Evolutionary conservation across 2,113 vertebrate genomes (phyloP).

Genomic region (Boulengeromyrus knoepffleri): DNA sequence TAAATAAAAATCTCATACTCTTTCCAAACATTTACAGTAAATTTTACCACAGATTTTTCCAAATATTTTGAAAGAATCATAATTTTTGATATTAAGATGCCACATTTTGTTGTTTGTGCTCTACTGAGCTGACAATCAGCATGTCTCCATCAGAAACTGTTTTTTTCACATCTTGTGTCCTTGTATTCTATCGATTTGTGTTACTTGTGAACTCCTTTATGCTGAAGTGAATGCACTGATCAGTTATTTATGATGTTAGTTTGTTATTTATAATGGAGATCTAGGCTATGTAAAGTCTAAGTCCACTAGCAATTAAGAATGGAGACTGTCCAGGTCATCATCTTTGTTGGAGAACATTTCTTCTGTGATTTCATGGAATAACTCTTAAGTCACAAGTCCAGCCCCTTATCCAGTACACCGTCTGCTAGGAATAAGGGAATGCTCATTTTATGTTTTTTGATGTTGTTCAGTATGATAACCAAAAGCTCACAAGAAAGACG

Average conservation of each 20-base stretch:
- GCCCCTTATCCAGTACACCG: neutral
- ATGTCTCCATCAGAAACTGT: neutral
- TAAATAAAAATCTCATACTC: neutral
- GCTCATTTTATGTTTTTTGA: neutral
- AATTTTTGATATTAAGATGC: neutral
- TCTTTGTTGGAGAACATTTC: neutral
- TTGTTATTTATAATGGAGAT: neutral
- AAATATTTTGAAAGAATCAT: neutral
- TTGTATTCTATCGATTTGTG: neutral
- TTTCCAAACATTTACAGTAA: neutral
- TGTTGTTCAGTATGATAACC: neutral
- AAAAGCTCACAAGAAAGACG: neutral
- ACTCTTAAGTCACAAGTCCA: neutral
- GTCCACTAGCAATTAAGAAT: neutral
- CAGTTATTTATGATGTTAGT: neutral
- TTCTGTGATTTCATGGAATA: neutral
- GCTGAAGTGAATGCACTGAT: neutral
- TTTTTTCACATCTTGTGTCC: neutral
- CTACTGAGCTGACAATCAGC: neutral
- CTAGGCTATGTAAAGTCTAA: neutral
- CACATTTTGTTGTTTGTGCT: neutral
- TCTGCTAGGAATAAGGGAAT: neutral
- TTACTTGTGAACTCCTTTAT: neutral
- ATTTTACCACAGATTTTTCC: neutral
- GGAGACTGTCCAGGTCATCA: neutral